Conservation (phyloP, 2,113 vertebrate species). For the Muntiacus muntjak region DNA sequence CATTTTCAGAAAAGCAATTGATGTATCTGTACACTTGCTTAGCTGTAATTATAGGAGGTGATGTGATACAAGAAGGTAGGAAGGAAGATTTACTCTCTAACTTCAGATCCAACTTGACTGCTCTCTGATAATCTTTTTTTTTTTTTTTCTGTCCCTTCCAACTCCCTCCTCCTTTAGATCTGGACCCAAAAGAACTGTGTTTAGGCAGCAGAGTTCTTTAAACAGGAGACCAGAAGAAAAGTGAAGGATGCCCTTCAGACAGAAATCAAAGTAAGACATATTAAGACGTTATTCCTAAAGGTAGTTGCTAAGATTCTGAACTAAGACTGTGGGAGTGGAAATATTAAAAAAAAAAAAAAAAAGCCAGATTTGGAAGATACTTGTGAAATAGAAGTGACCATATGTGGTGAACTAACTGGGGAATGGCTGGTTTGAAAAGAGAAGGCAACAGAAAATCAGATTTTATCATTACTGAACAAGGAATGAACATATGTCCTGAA, state of each 20-base stretch:
- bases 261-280: neutral
- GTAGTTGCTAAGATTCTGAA: neutral
- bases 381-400: neutral
- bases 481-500: neutral
- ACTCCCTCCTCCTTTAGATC: neutral
- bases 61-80: neutral
- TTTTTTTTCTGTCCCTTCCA: neutral
- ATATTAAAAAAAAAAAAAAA: neutral
- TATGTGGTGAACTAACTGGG: neutral
- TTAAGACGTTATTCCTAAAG: neutral
- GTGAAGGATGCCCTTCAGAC: neutral
- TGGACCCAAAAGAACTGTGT: neutral
- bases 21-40: neutral
- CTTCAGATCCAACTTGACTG: neutral
- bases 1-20: neutral
- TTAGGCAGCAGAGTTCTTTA: neutral
- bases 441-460: neutral
- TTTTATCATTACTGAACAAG: neutral
- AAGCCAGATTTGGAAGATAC: neutral
- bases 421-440: neutral
- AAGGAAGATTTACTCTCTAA: neutral
- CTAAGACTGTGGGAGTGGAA: neutral
- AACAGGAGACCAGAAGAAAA: neutral
- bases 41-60: neutral
- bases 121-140: neutral